phyloP scores from a whole-genome alignment of 2,888 invertebrate genomes.

The Epicampocera succincta region DNA sequence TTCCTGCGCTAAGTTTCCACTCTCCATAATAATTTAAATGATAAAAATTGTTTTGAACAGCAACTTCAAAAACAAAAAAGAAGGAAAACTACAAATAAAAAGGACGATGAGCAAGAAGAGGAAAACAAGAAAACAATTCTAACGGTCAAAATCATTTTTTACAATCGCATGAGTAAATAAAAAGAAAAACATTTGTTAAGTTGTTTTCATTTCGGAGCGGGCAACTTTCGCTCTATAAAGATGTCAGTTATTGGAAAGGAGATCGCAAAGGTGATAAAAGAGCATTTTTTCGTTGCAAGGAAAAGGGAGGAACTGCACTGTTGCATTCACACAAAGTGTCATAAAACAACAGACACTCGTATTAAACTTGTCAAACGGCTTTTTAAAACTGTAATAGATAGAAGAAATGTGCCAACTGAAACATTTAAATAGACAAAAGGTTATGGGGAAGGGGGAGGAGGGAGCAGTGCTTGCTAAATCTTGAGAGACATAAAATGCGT shows the following conservation, averaged over 20 bases:
- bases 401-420: no score
- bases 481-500: no score
- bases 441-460: no score
- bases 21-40: slow-evolving; percentile 69
- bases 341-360: no score
- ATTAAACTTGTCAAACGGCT: no score
- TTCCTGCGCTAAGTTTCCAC: slow-evolving; percentile 39
- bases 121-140: slow-evolving; percentile 50
- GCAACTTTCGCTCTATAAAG: not conserved
- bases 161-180: slow-evolving; percentile 14
- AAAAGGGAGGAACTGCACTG: no score
- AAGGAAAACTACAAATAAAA: not conserved
- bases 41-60: slow-evolving; percentile 65
- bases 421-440: no score
- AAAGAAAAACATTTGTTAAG: slow-evolving; percentile 21
- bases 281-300: no score
- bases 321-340: no score
- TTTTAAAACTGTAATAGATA: no score
- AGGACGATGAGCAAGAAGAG: slow-evolving; percentile 1
- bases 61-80: not conserved
- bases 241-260: not conserved
- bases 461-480: no score
- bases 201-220: not conserved
- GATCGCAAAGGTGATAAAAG: not conserved
- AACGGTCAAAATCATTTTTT: slow-evolving; percentile 45